These are phyloP conservation scores for Seira ritae DNA, from an alignment of 2,888 invertebrate species.

Conservation along the genomic window DNA sequence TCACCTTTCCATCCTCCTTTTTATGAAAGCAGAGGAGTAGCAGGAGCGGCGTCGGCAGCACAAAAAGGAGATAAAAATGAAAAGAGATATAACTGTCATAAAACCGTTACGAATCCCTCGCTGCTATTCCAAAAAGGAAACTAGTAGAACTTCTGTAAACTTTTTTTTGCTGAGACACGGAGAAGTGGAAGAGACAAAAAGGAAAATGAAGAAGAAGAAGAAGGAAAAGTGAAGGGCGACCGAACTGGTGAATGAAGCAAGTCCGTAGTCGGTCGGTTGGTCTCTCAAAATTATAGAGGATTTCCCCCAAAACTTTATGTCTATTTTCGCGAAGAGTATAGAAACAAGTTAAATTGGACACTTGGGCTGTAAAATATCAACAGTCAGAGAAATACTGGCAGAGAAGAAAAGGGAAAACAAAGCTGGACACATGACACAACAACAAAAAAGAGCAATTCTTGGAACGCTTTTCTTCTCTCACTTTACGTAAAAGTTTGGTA, in stretches of 20 bases:
- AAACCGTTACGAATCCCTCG: slow-evolving; percentile 46
- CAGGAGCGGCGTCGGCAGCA: neutral
- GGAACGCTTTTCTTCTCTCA: slow-evolving; percentile 8
- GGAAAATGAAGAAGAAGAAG: slow-evolving; percentile 3
- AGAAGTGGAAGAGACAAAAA: neutral
- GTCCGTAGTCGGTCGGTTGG: too few relatives aligned
- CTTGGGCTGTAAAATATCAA: slow-evolving; percentile 59
- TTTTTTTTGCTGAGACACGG: neutral
- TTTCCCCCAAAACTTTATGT: slow-evolving; percentile 7
- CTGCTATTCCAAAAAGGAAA: neutral
- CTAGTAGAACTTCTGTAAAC: neutral
- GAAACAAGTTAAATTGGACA: slow-evolving; percentile 51
- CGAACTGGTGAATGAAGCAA: too few relatives aligned
- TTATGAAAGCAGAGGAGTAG: neutral
- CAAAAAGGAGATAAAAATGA: slow-evolving; percentile 26
- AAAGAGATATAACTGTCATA: slow-evolving; percentile 44
- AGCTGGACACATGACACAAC: slow-evolving; percentile 34
- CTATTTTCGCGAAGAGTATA: slow-evolving; percentile 31
- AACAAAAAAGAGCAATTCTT: slow-evolving; percentile 21
- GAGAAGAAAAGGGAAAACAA: slow-evolving; percentile 4
- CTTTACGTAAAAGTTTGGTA: neutral
- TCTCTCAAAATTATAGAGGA: neutral
- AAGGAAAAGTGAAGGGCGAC: neutral
- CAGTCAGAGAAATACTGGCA: slow-evolving; percentile 34
- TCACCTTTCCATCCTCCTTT: neutral